Base-by-base conservation (phyloP, 2,797 vertebrate genomes). In the Coracias cyanogaster region DNA sequence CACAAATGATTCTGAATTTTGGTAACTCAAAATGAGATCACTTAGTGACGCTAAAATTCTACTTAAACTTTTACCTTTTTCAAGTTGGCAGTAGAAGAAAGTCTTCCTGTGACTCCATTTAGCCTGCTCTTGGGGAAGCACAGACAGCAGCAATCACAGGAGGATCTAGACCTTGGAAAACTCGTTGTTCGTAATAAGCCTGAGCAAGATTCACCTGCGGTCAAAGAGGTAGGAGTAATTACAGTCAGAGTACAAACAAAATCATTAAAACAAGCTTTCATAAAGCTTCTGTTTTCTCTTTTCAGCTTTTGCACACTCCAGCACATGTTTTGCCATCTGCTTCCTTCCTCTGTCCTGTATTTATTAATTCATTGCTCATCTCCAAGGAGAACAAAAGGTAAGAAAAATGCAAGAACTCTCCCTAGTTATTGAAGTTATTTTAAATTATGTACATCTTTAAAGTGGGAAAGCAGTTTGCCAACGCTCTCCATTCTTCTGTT, bases 311-410 rank as follows among this genome's bases (percentile, higher is more conserved):
- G 94, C 98, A 99, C 94, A 99, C 99, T 31, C 99, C 99, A 8
- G 99, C 99, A 37, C 99, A 99, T 3, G 99, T 99, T 33, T 96
- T 99, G 73, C 99, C 99, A 4, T 98, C 99, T 7, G 98, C 99
- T 49, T 98, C 99, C 13, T 98, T 98, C 95, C 98, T 99, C 46
- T 99, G 99, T 90, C 98, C 98, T 41, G 96, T 99, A 98, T 99
- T 99, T 88, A 90, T 99, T 13, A 97, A 98, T 89, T 99, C 99
- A 3, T 78, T 99, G 93, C 98, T 99, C 87, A 97, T 99, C 90
- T 98, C 99, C 41, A 97, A 97, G 26, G 79, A 97, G 48, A 97
- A 96, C 8, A 43, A 92, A 87, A 97, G 98, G 98, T 98, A 97
- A 96, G 95, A 82, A 55, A 74, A 81, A 19, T 10, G 6, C 16